Base-by-base conservation (phyloP, 2,113 vertebrate genomes). In the Empidonax traillii region DNA sequence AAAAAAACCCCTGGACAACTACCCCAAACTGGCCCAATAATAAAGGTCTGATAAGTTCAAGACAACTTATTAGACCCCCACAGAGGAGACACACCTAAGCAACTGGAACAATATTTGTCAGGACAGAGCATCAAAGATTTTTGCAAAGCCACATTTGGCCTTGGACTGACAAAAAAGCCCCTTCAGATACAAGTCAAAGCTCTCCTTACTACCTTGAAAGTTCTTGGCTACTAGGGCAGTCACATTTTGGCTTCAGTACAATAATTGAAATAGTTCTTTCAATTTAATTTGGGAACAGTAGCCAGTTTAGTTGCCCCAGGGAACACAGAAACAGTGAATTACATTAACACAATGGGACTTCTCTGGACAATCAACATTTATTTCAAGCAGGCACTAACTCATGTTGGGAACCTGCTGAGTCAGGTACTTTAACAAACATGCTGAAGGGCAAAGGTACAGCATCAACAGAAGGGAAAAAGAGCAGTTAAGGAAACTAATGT, bases 291-390 rank as follows among this genome's bases (percentile, higher is more conserved):
- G 75, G 85, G 63, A 94, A 77, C 78, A 96, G 90, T 86, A 89
- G 75, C 87, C 85, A 74, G 85, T 67, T 92, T 55, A 88, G 78
- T 77, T 85, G 87, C 94, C 87, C 76, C 87, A 83, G 93, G 90
- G 90, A 96, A 95, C 93, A 86, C 59, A 85, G 62, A 95, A 93
- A 94, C 20, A 94, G 90, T 81, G 92, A 95, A 94, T 91, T 93
- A 93, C 75, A 92, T 84, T 89, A 95, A 93, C 85, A 80, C 91
- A 94, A 90, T 90, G 71, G 71, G 85, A 96, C 95, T 96, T 88
- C 89, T 95, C 63, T 65, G 85, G 89, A 91, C 90, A 93, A 95
- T 88, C 82, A 94, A 87, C 91, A 83, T 90, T 95, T 95, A 90
- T 90, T 95, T 96, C 91, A 87, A 71, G 72, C 63, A 75, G 87